A percentile compares a stretch with the other conserved stretches of the same genome.
Evolutionary conservation across 2,113 vertebrate genomes (phyloP).

Genomic region (Cranoglanis bouderius): DNA sequence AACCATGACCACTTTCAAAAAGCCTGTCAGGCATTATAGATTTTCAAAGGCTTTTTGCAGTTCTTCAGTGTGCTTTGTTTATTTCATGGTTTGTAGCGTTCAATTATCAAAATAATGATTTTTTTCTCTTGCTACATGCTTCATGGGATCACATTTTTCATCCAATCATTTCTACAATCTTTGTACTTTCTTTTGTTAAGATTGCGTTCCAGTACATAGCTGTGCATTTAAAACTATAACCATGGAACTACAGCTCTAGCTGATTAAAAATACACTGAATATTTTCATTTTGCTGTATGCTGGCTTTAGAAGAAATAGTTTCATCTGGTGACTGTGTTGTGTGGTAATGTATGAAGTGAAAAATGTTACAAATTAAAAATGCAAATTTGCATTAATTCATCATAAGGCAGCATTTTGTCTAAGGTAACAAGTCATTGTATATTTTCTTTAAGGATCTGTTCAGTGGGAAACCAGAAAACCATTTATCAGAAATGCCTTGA

Average conservation of each 20-base stretch:
- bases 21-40: conserved; percentile 47
- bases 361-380: neutral
- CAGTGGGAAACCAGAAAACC: neutral
- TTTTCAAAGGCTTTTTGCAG: conserved; percentile 31
- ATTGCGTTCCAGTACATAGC: neutral
- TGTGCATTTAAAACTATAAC: neutral
- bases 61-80: conserved; percentile 45
- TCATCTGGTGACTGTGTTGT: neutral
- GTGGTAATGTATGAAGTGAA: neutral
- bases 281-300: neutral
- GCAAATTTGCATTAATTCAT: neutral
- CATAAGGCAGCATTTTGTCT: neutral
- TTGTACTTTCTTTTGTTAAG: conserved; percentile 6
- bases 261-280: neutral
- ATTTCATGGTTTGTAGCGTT: conserved; percentile 51
- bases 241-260: neutral
- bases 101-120: conserved; percentile 53
- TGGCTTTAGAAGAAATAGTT: neutral
- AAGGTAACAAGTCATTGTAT: neutral
- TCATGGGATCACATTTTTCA: conserved; percentile 33
- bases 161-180: conserved; percentile 26
- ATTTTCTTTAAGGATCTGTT: neutral
- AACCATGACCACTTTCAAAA: conserved; percentile 33
- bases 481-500: neutral
- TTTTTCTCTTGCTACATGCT: conserved; percentile 42